Percentiles rank a stretch among this genome's conserved stretches.
These are phyloP conservation scores for Holcopasites calliopsidis DNA, from an alignment of 1,140 invertebrate species.

Conservation along the genomic window DNA sequence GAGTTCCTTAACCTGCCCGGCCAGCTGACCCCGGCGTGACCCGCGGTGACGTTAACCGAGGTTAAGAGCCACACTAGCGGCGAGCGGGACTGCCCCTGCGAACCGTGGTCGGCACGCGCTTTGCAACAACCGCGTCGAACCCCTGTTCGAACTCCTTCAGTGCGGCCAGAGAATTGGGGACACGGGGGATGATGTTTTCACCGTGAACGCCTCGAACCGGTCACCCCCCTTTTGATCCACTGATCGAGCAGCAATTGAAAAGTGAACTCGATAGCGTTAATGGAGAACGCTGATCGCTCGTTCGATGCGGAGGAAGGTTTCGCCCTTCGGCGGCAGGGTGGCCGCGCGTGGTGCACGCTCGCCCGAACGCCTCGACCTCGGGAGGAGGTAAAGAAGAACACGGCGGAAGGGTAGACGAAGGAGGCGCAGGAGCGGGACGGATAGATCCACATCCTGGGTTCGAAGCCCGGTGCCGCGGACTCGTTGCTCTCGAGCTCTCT, in stretches of 20 bases:
- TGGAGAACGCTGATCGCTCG: too few species aligned
- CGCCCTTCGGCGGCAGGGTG: neutral
- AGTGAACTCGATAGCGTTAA: too few species aligned
- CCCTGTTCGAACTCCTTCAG: too few species aligned
- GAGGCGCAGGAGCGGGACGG: slow-evolving; percentile 37
- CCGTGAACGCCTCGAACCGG: too few species aligned
- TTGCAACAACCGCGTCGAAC: too few species aligned
- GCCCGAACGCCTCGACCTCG: neutral
- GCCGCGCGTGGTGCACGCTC: too few species aligned
- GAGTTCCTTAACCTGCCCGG: slow-evolving; percentile 61
- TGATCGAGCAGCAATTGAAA: too few species aligned
- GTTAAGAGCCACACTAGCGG: slow-evolving; percentile 63
- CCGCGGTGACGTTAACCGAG: slow-evolving; percentile 52
- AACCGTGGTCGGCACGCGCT: neutral
- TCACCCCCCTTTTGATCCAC: too few species aligned
- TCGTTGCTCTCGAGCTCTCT: slow-evolving; percentile 21
- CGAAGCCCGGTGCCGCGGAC: slow-evolving; percentile 47
- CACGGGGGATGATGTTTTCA: too few species aligned
- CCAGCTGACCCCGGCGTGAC: slow-evolving; percentile 50
- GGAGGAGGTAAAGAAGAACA: neutral
- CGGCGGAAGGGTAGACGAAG: neutral
- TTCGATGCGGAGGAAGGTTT: neutral
- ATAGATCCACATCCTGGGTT: slow-evolving; percentile 59
- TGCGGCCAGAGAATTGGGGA: too few species aligned
- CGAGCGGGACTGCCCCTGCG: slow-evolving; percentile 4